phyloP scores from a whole-genome alignment of 2,113 vertebrate species.

The Piliocolobus tephrosceles region DNA sequence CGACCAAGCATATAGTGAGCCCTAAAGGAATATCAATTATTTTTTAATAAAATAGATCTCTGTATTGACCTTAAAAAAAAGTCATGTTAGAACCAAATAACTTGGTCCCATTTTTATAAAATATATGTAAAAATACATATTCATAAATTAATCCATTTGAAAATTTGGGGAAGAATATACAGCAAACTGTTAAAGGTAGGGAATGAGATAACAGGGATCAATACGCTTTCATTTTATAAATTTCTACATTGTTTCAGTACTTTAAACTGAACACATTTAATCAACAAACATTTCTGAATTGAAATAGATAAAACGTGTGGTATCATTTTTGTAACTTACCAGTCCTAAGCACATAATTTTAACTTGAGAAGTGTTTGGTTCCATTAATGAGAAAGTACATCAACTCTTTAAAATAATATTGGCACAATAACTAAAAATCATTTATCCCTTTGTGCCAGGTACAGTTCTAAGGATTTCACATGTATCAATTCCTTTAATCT shows the following conservation, averaged over 20 bases:
- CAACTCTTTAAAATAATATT: not conserved
- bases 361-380: not conserved
- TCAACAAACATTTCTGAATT: not conserved
- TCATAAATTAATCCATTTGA: not conserved
- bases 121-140: not conserved
- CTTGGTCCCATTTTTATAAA: not conserved
- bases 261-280: constrained; percentile 6
- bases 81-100: not conserved
- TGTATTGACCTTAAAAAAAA: not conserved
- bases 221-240: not conserved
- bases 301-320: not conserved
- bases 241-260: not conserved
- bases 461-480: not conserved
- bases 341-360: not conserved
- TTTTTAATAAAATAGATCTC: constrained; percentile 14
- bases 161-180: not conserved
- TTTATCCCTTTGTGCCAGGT: not conserved
- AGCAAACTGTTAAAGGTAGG: not conserved
- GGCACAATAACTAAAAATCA: not conserved
- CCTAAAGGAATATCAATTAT: not conserved
- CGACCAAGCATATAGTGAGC: not conserved
- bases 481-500: not conserved
- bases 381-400: not conserved
- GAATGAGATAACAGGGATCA: not conserved
- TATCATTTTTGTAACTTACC: not conserved